Conservation (phyloP, 2,113 vertebrate species). For the Macquaria ambigua region DNA sequence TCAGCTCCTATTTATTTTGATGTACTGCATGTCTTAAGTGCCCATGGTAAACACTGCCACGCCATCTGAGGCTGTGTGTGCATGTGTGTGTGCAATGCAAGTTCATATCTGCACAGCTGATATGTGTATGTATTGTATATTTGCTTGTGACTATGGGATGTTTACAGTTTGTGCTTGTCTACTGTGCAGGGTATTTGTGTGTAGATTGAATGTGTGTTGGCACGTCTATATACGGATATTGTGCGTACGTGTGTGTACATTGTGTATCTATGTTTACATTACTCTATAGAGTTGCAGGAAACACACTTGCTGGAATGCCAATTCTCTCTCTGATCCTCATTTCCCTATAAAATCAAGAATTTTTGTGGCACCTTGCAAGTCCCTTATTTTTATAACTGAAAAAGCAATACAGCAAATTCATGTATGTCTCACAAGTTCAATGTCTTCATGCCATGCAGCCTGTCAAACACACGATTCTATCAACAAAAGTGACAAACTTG, state of each 20-base stretch:
- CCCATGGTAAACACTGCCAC: constrained; percentile 48
- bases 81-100: not conserved
- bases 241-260: constrained; percentile 10
- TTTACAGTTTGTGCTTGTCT: constrained; percentile 29
- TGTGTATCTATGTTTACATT: not conserved
- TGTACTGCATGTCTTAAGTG: constrained; percentile 50
- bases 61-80: constrained; percentile 21
- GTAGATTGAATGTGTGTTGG: constrained; percentile 11
- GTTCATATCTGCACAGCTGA: constrained; percentile 23
- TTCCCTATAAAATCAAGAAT: not conserved
- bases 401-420: too few species aligned
- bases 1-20: constrained; percentile 58
- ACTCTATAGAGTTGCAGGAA: not conserved
- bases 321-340: not conserved
- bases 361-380: not conserved
- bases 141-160: constrained; percentile 48
- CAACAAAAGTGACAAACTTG: not conserved
- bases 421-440: not conserved
- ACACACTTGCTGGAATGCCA: not conserved
- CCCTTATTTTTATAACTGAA: too few species aligned
- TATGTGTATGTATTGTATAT: constrained; percentile 47
- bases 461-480: not conserved
- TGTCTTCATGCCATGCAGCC: not conserved
- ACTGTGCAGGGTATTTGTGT: constrained; percentile 2
- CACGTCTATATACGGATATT: not conserved